Conservation (phyloP, 2,797 vertebrate genomes). For the Selene dorsalis region DNA sequence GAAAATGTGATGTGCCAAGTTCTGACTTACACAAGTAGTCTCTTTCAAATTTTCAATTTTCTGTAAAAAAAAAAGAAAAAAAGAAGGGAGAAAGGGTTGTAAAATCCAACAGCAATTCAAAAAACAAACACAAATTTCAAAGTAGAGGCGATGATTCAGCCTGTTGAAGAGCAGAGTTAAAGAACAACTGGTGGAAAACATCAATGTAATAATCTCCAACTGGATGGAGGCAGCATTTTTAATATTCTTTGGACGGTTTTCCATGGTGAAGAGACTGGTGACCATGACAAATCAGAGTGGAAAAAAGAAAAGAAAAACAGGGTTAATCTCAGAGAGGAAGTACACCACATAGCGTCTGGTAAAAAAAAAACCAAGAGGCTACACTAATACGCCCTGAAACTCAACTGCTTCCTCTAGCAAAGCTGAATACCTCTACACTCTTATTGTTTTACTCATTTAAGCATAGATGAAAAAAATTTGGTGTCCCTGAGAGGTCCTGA, state of each 20-base stretch:
- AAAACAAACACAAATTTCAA: slow-evolving; percentile 9
- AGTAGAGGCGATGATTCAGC: slow-evolving; percentile 1
- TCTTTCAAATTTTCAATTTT: slow-evolving; percentile 98
- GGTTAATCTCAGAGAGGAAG: slow-evolving; percentile 40
- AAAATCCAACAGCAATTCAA: slow-evolving; percentile 19
- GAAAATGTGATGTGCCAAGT: slow-evolving; percentile 31
- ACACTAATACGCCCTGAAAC: slow-evolving; percentile 18
- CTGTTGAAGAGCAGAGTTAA: slow-evolving; percentile 9
- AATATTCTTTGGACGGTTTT: neutral
- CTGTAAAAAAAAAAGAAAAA: slow-evolving; percentile 77
- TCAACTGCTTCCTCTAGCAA: slow-evolving; percentile 13
- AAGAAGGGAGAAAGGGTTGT: slow-evolving; percentile 23
- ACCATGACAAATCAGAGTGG: neutral
- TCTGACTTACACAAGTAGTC: slow-evolving; percentile 96
- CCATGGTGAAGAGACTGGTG: neutral
- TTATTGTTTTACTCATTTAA: neutral
- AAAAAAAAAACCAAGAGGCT: slow-evolving; percentile 7
- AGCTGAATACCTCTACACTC: neutral
- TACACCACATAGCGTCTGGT: slow-evolving; percentile 41
- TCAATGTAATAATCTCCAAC: neutral
- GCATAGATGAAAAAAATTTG: too few relatives aligned
- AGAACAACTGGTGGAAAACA: neutral
- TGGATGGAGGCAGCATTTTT: neutral
- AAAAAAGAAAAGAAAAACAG: neutral
- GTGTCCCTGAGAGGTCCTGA: neutral